Percentiles rank a stretch among this genome's conserved stretches.
phyloP scores from a whole-genome alignment of 1,140 invertebrate genomes.

The Dendroctonus valens region DNA sequence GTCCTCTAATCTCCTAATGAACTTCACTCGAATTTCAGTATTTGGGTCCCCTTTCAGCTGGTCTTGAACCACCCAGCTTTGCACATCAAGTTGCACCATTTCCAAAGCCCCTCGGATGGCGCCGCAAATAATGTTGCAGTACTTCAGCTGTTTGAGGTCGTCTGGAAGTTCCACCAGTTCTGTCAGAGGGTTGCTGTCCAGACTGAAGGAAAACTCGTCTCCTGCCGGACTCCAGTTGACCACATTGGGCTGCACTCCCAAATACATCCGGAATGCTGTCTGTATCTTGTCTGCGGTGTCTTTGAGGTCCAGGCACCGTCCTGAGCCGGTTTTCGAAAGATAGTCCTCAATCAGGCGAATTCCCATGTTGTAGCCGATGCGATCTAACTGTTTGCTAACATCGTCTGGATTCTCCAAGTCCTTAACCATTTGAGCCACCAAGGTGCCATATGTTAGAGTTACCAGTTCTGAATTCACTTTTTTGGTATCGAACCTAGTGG shows the following conservation, averaged over 20 bases:
- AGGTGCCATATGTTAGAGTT: slow-evolving; percentile 94
- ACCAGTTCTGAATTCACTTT: slow-evolving; percentile 90
- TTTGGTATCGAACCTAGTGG: slow-evolving; percentile 50
- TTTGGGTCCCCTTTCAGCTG: slow-evolving; percentile 92
- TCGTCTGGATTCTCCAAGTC: slow-evolving; percentile 98
- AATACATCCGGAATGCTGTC: slow-evolving; percentile 82
- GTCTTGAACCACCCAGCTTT: slow-evolving; percentile 82
- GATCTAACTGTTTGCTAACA: slow-evolving; percentile 90
- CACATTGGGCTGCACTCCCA: slow-evolving; percentile 87
- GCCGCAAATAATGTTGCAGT: slow-evolving; percentile 93
- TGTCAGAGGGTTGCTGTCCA: slow-evolving; percentile 95
- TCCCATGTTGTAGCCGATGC: slow-evolving; percentile 98
- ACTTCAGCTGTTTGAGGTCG: slow-evolving; percentile 85
- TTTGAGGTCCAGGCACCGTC: slow-evolving; percentile 90
- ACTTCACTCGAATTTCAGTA: slow-evolving; percentile 94
- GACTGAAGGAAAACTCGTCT: slow-evolving; percentile 95
- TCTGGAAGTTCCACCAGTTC: slow-evolving; percentile 98
- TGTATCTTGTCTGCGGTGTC: slow-evolving; percentile 96
- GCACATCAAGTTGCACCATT: slow-evolving; percentile 88
- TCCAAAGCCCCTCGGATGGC: slow-evolving; percentile 92
- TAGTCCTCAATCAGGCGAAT: slow-evolving; percentile 97
- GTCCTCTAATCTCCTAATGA: slow-evolving; percentile 94
- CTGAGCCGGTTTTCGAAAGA: slow-evolving; percentile 85
- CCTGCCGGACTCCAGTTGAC: slow-evolving; percentile 91
- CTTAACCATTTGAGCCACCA: slow-evolving; percentile 95